Evolutionary conservation across 2,113 vertebrate genomes (phyloP), one percentile per base, ranked within the genome.

Genomic region (Panthera leo): DNA sequence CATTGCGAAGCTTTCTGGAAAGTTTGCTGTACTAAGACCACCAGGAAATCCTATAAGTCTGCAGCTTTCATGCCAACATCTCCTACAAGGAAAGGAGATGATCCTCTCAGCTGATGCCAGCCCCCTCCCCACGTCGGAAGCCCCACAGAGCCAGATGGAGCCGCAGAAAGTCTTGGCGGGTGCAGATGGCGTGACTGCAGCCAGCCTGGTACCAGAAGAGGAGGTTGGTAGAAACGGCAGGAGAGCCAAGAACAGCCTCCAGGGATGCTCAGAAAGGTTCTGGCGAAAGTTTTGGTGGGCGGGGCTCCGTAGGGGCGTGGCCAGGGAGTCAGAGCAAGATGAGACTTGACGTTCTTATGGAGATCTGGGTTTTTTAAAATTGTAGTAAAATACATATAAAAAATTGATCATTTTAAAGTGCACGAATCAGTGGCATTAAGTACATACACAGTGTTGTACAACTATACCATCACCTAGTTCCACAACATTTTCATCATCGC

Each of bases 81-180:
- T 63, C 55, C 36, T 39, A 0, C 3, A 2, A 61, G 13, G 15
- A 71, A 85, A 68, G 55, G 68, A 79, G 67, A 19, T 23, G 51
- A n/a, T 36, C 11, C 29, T 36, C 5, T 70, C 7, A 51, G 68
- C 7, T 45, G 76, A 45, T 0, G 0, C 70, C 53, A 63, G 58
- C 3, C 14, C 36, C 10, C 27, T 55, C 2, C 2, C 3, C 45
- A 27, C 0, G 0, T 31, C 45, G 4, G 68, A n/a, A 79, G 39
- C 16, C 45, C 79, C 45, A 36, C 67, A n/a, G 39, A 55, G 45
- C 82, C 85, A 67, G 48, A 58, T 42, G 71, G 34, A 19, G 79
- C 61, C 0, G 0, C 25, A 58, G n/a, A 15, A 27, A 36, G 18
- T 29, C 85, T 86, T 34, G 58, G 89, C 36, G 61, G 71, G 14